These are phyloP conservation scores for Dolichopus griseipennis DNA, from an alignment of 2,888 invertebrate species.

Conservation along the genomic window DNA sequence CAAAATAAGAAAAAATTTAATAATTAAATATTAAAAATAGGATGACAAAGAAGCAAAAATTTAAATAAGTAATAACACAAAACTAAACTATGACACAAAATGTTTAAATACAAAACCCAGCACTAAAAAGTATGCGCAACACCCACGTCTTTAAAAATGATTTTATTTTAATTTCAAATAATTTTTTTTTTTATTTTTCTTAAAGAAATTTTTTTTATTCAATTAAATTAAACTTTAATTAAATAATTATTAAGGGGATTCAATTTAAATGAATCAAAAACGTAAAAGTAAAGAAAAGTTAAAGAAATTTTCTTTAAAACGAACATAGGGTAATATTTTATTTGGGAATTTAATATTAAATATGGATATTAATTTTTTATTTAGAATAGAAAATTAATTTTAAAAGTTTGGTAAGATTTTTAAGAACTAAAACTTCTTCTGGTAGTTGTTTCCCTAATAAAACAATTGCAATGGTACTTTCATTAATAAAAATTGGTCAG, in stretches of 20 bases:
- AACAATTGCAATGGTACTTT: no score
- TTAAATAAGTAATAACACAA: background rate
- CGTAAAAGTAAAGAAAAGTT: no score
- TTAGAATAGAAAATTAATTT: no score
- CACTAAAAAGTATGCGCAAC: slow-evolving; percentile 4
- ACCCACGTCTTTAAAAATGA: background rate
- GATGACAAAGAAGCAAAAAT: slow-evolving; percentile 15
- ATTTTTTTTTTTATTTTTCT: background rate
- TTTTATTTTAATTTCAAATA: background rate
- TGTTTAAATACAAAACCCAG: background rate
- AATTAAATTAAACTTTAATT: background rate
- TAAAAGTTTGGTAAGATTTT: no score
- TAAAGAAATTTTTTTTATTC: background rate
- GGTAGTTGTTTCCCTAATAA: no score
- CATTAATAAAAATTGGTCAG: no score
- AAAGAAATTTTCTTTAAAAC: background rate
- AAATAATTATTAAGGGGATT: background rate
- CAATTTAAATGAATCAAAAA: no score
- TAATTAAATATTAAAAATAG: slow-evolving; percentile 13
- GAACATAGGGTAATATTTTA: background rate
- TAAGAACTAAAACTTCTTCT: no score
- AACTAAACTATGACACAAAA: slow-evolving; percentile 3
- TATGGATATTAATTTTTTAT: no score
- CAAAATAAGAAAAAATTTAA: slow-evolving; percentile 7
- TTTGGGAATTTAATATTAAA: background rate